Percentiles rank a stretch among this genome's conserved stretches.
Evolutionary conservation across 2,113 vertebrate species (phyloP).

Genomic region (Tiliqua scincoides): DNA sequence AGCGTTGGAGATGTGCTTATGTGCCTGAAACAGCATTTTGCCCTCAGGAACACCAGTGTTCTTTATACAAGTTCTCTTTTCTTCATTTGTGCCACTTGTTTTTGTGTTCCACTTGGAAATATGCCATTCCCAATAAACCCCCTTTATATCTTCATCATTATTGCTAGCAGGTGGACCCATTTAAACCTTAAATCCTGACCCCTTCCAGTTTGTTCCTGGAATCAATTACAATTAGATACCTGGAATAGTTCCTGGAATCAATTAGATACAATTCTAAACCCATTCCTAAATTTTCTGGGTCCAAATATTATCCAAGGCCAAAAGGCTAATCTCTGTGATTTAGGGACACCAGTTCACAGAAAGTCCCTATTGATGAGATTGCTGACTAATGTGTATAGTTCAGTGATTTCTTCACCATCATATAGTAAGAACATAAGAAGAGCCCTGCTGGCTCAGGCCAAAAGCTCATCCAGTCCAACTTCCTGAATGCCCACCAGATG

Average conservation of each 20-base stretch:
- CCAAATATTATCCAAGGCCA: neutral
- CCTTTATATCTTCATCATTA: neutral
- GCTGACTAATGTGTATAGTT: too few relatives aligned
- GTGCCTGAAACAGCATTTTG: too few relatives aligned
- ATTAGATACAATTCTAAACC: neutral
- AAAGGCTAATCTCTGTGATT: neutral
- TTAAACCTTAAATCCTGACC: neutral
- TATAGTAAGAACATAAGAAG: too few relatives aligned
- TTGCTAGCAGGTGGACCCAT: neutral
- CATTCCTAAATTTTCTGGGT: neutral
- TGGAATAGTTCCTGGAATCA: too few relatives aligned
- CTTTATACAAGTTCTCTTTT: fast-evolving
- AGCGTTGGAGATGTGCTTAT: too few relatives aligned
- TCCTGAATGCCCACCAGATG: too few relatives aligned
- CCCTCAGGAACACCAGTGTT: too few relatives aligned
- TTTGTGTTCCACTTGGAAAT: neutral
- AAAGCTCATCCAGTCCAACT: too few relatives aligned
- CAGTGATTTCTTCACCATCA: too few relatives aligned
- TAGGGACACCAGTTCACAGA: neutral
- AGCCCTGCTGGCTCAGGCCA: too few relatives aligned
- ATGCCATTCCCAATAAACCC: neutral
- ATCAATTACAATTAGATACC: neutral
- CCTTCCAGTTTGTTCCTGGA: too few relatives aligned
- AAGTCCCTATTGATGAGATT: too few relatives aligned
- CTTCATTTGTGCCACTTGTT: fast-evolving